Conservation (phyloP, 2,797 vertebrate species). For the Lates japonicus region DNA sequence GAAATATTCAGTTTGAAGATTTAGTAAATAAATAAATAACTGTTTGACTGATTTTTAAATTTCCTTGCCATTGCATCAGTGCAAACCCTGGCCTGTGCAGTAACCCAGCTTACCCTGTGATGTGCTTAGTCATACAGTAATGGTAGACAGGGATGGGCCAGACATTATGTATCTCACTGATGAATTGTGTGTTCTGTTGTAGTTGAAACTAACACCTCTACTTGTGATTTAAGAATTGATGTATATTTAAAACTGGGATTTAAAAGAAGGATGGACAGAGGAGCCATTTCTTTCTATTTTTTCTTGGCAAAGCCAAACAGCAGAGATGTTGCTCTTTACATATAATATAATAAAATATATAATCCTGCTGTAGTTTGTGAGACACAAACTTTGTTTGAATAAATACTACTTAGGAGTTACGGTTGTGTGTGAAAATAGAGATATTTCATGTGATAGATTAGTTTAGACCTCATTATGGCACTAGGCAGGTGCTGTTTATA, state of each 20-base stretch:
- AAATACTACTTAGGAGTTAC: background rate
- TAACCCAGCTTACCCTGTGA: background rate
- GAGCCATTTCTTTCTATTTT: no score
- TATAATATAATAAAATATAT: no score
- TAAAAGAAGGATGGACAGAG: background rate
- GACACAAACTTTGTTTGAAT: background rate
- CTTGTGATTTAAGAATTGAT: background rate
- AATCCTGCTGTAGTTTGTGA: background rate
- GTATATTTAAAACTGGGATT: background rate
- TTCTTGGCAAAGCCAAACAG: no score
- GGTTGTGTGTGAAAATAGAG: background rate
- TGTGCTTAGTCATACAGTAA: background rate
- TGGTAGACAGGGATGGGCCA: background rate
- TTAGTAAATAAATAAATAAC: background rate
- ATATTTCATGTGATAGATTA: slow-evolving; percentile 4
- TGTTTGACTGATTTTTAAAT: background rate
- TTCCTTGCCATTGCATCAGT: background rate
- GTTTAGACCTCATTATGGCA: background rate
- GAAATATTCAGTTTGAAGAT: background rate
- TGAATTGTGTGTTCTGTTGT: background rate
- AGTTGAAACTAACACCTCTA: background rate
- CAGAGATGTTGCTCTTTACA: no score
- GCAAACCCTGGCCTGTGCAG: background rate
- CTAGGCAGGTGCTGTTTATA: background rate
- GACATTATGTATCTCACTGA: slow-evolving; percentile 25